These are phyloP conservation scores for Petrolisthes manimaculis DNA, from an alignment of 2,888 invertebrate genomes.

Conservation along the genomic window DNA sequence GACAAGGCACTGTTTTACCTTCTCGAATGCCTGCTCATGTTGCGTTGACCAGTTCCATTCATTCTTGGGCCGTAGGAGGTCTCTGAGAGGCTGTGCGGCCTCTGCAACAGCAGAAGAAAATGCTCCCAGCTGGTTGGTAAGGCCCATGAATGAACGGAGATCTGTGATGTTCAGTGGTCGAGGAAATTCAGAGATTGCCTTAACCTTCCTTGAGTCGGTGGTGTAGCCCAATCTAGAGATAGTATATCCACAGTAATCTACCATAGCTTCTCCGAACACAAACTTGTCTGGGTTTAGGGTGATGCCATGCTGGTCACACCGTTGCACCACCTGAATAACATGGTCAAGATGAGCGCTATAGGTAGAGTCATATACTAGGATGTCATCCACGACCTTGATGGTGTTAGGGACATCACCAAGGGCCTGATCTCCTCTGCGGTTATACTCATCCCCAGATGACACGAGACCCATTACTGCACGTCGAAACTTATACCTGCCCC, in stretches of 20 bases:
- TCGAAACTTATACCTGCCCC: constrained; percentile 11
- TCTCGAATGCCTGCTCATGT: constrained; percentile 18
- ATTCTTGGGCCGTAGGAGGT: constrained; percentile 20
- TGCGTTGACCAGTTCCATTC: constrained; percentile 24
- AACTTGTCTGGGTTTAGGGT: constrained; percentile 27
- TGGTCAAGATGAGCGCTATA: constrained; percentile 14
- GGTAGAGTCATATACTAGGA: constrained; percentile 1
- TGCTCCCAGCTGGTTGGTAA: constrained; percentile 24
- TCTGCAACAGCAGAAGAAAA: constrained; percentile 30
- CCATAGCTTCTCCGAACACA: not conserved
- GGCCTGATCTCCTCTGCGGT: constrained; percentile 11
- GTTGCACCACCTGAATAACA: constrained; percentile 5
- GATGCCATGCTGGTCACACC: constrained; percentile 19
- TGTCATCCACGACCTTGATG: constrained; percentile 25
- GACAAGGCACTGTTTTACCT: constrained; percentile 28
- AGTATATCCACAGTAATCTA: constrained; percentile 7
- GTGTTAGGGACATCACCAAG: constrained; percentile 2
- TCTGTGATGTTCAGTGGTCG: constrained; percentile 34
- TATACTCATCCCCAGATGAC: constrained; percentile 28
- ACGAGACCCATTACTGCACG: constrained; percentile 15
- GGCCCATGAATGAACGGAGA: constrained; percentile 46
- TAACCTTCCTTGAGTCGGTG: constrained; percentile 30
- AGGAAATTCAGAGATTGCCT: constrained; percentile 39
- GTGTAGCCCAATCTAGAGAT: not conserved
- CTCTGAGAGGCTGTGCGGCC: constrained; percentile 25